phyloP scores from a whole-genome alignment of 35 echinoderm and acorn worm genomes.

The Hemicentrotus pulcherrimus region DNA sequence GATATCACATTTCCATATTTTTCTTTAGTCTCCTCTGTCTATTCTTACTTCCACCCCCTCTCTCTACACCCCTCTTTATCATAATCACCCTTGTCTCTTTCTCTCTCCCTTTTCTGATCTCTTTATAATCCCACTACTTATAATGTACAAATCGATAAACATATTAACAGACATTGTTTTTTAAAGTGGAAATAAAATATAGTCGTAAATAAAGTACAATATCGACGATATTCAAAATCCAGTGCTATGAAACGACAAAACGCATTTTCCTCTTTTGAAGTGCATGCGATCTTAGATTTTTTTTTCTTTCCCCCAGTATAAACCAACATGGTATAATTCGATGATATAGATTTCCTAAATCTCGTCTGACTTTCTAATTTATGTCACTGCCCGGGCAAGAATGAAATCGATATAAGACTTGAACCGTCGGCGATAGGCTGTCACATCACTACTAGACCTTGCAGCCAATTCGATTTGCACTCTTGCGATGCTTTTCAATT shows the following conservation, averaged over 20 bases:
- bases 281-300: neutral
- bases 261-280: neutral
- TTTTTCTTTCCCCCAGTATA: neutral
- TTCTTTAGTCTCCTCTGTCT: neutral
- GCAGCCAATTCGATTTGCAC: neutral
- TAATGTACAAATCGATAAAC: neutral
- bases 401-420: conserved; percentile 19
- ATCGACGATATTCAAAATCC: neutral
- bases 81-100: too few species aligned
- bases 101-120: too few species aligned
- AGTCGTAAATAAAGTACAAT: neutral
- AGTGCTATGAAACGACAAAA: neutral
- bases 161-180: neutral
- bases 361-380: neutral
- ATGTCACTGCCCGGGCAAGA: neutral
- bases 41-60: neutral
- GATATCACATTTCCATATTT: too few species aligned
- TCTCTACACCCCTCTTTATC: too few species aligned
- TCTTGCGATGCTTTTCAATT: neutral
- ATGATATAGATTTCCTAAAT: neutral
- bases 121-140: neutral
- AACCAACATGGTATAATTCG: neutral
- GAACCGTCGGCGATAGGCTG: neutral
- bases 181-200: neutral
- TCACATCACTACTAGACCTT: neutral